Base-by-base conservation (phyloP, 2,888 invertebrate genomes). In the Erpobdella octoculata region DNA sequence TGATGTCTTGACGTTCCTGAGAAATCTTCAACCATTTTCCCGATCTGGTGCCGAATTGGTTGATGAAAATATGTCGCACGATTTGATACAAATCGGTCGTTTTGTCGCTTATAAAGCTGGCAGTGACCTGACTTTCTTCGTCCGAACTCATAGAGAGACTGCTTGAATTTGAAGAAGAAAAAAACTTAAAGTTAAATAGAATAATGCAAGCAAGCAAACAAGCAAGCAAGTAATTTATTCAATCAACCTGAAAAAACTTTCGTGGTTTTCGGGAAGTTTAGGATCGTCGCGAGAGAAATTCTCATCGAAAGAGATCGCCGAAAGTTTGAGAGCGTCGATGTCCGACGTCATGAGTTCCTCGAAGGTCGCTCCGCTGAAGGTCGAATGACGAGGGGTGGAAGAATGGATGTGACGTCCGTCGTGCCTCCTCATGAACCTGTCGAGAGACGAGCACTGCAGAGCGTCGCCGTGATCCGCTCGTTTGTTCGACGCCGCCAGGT, bases 361-460 rank as follows among this genome's bases (percentile, higher is more conserved):
- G 53, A 53, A 15, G 21, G 53, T 53, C 53, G 53, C 8, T 21
- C 15, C n/a, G 12, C 53, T n/a, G 53, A 53, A 2, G 53, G 28
- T n/a, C 18, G 53, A 53, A 6, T 6, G 53, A 53, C 21, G 53
- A 67, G 35, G 69, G 36, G 48, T 74, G 73, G 59, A 53, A 28
- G 6, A 15, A 53, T 28, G 53, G 28, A 53, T 15, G 21, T 8
- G 28, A 72, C 25, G 38, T 37, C 21, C 8, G 53, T n/a, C 18
- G 4, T 28, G 53, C 53, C 53, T 53, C 18, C 8, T 15, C 46
- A 21, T 53, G 64, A 25, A 48, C 58, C 61, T 25, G 37, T 35
- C 70, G 21, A 70, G 28, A 53, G 58, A 53, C 3, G n/a, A 5
- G 18, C 53, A 53, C 21, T 53, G 21, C 21, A 53, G 28, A 21